phyloP scores from a whole-genome alignment of 2,113 vertebrate genomes.

The Tylochromis polylepis region DNA sequence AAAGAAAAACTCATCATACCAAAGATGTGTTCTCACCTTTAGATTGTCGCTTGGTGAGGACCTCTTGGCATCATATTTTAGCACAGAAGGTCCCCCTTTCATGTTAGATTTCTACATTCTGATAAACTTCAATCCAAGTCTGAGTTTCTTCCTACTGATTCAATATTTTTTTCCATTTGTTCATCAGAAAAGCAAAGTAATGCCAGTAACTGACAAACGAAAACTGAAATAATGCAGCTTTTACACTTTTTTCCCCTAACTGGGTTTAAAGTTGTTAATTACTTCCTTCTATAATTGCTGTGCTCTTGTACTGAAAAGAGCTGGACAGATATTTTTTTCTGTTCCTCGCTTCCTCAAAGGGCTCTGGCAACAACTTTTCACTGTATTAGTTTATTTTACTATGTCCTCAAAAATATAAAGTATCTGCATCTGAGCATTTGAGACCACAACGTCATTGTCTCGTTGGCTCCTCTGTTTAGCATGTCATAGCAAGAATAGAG shows the following conservation, averaged over 20 bases:
- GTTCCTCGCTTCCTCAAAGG: neutral
- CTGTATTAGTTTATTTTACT: neutral
- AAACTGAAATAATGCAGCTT: neutral
- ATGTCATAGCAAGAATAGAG: neutral
- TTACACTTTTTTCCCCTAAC: rapidly evolving
- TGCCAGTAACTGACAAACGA: neutral
- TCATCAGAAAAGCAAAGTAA: neutral
- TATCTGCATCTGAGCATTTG: neutral
- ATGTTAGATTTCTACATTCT: neutral
- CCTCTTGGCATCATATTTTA: neutral
- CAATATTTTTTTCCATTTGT: neutral
- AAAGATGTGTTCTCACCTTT: neutral
- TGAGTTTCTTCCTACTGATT: neutral
- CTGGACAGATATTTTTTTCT: neutral
- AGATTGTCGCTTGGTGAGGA: neutral
- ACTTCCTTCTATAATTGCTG: neutral
- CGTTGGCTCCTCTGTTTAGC: neutral
- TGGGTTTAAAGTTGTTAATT: neutral
- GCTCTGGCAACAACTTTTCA: neutral
- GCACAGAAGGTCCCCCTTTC: neutral
- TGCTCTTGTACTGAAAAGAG: no score
- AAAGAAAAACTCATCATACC: neutral
- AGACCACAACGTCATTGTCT: neutral
- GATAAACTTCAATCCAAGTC: neutral
- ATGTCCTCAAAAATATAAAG: neutral